These are phyloP conservation scores for Diploscapter pachys DNA, from an alignment of 1,140 invertebrate genomes.

Conservation along the genomic window DNA sequence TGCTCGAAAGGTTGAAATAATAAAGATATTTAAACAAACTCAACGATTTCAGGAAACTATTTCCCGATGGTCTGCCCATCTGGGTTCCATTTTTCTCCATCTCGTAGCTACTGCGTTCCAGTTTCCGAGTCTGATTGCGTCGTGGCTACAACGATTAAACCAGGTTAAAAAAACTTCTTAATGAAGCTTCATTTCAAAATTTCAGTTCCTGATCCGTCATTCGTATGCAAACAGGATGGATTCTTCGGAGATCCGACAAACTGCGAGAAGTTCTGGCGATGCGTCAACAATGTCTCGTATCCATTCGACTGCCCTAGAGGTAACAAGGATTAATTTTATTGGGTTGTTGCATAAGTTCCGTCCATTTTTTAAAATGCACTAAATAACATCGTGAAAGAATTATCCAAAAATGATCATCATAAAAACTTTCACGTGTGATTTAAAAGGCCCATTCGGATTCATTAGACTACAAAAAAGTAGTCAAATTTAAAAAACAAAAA, in stretches of 20 bases:
- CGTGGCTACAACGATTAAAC: constrained; percentile 15
- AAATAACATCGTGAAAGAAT: too few relatives aligned
- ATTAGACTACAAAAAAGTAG: too few relatives aligned
- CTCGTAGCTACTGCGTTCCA: constrained; percentile 19
- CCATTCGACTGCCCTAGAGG: constrained; percentile 28
- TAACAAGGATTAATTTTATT: not conserved
- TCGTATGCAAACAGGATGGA: constrained; percentile 27
- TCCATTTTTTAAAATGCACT: too few relatives aligned
- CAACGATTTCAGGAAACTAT: constrained; percentile 18
- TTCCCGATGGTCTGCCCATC: constrained; percentile 27
- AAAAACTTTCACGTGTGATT: too few relatives aligned
- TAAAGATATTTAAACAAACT: not conserved
- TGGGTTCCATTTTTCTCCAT: constrained; percentile 25
- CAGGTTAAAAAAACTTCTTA: not conserved
- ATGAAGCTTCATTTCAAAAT: not conserved
- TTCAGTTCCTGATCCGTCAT: constrained; percentile 7
- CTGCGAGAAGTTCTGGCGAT: constrained; percentile 34
- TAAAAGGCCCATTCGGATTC: too few relatives aligned
- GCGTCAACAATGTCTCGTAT: constrained; percentile 34
- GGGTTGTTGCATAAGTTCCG: too few relatives aligned
- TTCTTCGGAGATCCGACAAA: constrained; percentile 29
- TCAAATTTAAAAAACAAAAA: too few relatives aligned
- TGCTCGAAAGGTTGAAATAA: constrained; percentile 27
- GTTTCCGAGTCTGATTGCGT: constrained; percentile 21
- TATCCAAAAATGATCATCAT: too few relatives aligned